phyloP scores from a whole-genome alignment of 1,140 invertebrate species.

The Helicoverpa zea region DNA sequence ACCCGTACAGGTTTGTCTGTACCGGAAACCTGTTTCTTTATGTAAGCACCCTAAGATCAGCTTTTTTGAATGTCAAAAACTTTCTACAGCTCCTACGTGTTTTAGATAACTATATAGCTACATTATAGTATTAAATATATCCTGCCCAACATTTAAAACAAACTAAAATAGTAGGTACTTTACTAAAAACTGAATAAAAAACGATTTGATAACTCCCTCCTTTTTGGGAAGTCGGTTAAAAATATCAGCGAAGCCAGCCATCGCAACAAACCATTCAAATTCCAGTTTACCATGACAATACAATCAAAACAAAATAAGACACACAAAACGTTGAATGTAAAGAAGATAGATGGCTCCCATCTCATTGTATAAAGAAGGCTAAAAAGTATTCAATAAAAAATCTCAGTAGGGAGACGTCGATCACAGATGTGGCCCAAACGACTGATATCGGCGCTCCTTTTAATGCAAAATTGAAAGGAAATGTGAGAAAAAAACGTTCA shows the following conservation, averaged over 20 bases:
- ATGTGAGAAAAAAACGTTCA: slow-evolving; percentile 37
- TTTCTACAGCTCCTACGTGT: too few species aligned
- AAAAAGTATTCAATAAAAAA: slow-evolving; percentile 81
- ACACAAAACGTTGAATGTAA: slow-evolving; percentile 46
- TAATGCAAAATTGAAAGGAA: slow-evolving; percentile 60
- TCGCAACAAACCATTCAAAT: background rate
- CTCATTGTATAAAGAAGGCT: slow-evolving; percentile 63
- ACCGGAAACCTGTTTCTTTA: too few species aligned
- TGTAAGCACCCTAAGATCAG: too few species aligned
- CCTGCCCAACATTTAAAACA: too few species aligned
- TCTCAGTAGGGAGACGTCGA: slow-evolving; percentile 67
- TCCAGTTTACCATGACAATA: slow-evolving; percentile 39
- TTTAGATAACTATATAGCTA: too few species aligned
- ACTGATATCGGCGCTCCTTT: slow-evolving; percentile 64
- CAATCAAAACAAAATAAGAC: slow-evolving; percentile 40
- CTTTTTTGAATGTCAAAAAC: too few species aligned
- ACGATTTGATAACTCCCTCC: too few species aligned
- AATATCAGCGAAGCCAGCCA: background rate
- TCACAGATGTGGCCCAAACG: slow-evolving; percentile 69
- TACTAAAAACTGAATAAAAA: too few species aligned
- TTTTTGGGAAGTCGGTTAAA: too few species aligned
- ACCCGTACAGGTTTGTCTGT: too few species aligned
- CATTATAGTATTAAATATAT: too few species aligned
- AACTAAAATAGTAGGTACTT: too few species aligned
- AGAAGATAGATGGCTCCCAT: slow-evolving; percentile 66